These are phyloP conservation scores for Pitta sordida DNA, from an alignment of 2,113 vertebrate genomes.

Conservation along the genomic window DNA sequence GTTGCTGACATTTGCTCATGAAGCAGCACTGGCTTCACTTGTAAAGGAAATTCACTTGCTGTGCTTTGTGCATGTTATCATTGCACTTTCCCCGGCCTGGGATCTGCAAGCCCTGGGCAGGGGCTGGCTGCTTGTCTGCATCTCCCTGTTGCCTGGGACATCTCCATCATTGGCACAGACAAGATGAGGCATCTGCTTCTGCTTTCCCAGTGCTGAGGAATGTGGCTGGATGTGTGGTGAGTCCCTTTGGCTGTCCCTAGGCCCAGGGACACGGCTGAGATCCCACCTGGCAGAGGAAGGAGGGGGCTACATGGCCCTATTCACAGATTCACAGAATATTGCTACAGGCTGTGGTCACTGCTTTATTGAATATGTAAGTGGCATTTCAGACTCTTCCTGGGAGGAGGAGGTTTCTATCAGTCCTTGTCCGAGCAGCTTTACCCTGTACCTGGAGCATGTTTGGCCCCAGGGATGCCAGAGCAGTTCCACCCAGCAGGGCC, in stretches of 20 bases:
- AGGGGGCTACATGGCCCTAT: fast-evolving
- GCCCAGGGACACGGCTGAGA: neutral
- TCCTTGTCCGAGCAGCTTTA: neutral
- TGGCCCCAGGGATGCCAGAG: fast-evolving
- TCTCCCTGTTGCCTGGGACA: neutral
- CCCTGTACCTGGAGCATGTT: neutral
- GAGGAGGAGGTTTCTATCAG: neutral
- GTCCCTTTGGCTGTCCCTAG: neutral
- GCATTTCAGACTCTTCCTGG: neutral
- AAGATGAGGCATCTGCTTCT: neutral
- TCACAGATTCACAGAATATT: neutral
- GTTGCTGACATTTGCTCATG: neutral
- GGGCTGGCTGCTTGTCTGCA: neutral
- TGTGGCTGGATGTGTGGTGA: fast-evolving
- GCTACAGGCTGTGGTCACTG: fast-evolving
- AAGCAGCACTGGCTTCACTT: neutral
- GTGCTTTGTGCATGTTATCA: neutral
- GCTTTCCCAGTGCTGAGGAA: fast-evolving
- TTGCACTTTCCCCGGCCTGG: neutral
- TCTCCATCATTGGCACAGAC: neutral
- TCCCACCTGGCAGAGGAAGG: neutral
- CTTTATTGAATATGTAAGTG: neutral
- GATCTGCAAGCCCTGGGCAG: neutral
- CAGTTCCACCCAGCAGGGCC: fast-evolving
- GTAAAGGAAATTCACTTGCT: neutral